These are phyloP conservation scores for Ascidia mentula DNA, from an alignment of 23 tunicate genomes.

Conservation along the genomic window DNA sequence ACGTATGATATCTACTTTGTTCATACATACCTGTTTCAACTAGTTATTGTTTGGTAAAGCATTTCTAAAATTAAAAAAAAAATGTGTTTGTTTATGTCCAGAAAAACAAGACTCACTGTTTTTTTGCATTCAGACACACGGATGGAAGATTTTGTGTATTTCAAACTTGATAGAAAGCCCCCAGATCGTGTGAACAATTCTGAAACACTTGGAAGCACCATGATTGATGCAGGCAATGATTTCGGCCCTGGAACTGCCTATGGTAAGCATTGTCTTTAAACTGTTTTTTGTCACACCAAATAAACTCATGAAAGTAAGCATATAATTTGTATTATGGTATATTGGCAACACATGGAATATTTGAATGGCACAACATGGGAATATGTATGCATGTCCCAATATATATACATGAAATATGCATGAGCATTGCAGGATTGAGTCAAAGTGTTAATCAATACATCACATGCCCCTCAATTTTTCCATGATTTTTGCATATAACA, in stretches of 20 bases:
- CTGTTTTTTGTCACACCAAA: background rate
- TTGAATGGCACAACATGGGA: no score
- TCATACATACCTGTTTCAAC: background rate
- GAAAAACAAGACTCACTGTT: no score
- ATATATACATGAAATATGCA: background rate
- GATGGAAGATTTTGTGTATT: conserved; percentile 95
- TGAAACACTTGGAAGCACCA: conserved; percentile 64
- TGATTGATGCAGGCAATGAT: conserved; percentile 88
- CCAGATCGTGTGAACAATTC: conserved; percentile 69
- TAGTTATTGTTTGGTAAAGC: no score
- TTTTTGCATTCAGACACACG: conserved; percentile 49
- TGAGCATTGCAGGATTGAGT: background rate
- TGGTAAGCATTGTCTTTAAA: no score
- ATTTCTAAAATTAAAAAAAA: no score
- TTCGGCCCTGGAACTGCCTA: conserved; percentile 95
- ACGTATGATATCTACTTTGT: no score
- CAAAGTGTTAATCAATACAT: background rate
- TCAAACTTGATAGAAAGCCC: conserved; percentile 81
- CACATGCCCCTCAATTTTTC: background rate
- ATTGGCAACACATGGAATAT: no score
- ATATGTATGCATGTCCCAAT: no score
- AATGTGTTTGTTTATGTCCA: no score
- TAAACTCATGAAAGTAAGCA: background rate
- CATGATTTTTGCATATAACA: no score
- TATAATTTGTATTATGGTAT: background rate